phyloP scores from a whole-genome alignment of 2,797 vertebrate genomes.

The Amphiprion clarkii region DNA sequence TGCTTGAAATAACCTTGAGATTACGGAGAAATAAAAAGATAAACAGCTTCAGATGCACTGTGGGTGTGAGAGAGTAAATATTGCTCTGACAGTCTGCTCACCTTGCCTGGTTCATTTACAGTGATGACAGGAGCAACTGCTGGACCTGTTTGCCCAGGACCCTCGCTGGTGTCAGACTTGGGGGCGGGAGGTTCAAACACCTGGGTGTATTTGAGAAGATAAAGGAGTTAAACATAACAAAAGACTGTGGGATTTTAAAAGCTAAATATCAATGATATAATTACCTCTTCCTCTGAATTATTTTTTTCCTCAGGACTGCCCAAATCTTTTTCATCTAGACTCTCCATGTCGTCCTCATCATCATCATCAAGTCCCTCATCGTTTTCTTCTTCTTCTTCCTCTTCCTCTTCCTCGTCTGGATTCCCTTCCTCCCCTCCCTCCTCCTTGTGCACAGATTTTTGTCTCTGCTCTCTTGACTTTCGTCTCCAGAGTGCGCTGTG shows the following conservation, averaged over 20 bases:
- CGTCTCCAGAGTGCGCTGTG: conserved; percentile 91
- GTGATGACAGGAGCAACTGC: conserved; percentile 66
- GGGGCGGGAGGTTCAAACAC: conserved; percentile 70
- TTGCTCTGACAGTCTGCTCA: conserved; percentile 29
- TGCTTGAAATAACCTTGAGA: conserved; percentile 64
- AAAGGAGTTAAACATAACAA: not conserved
- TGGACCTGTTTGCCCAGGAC: not conserved
- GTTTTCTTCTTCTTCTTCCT: conserved; percentile 56
- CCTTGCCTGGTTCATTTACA: conserved; percentile 78
- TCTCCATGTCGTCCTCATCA: conserved; percentile 58
- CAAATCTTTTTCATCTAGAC: conserved; percentile 41
- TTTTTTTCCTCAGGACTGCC: conserved; percentile 47
- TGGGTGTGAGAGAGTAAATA: not conserved
- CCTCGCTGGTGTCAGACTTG: conserved; percentile 10
- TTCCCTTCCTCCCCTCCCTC: conserved; percentile 41
- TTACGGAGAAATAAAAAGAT: conserved; percentile 11
- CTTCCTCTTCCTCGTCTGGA: conserved; percentile 56
- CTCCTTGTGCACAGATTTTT: conserved; percentile 69
- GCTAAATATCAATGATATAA: not conserved
- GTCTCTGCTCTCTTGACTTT: conserved; percentile 82
- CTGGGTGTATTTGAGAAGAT: conserved; percentile 56
- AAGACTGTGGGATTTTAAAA: not conserved
- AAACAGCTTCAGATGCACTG: not conserved
- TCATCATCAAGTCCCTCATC: conserved; percentile 53
- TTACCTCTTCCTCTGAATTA: conserved; percentile 56